phyloP scores from a whole-genome alignment of 2,888 invertebrate genomes.

The Eupithecia inturbata region DNA sequence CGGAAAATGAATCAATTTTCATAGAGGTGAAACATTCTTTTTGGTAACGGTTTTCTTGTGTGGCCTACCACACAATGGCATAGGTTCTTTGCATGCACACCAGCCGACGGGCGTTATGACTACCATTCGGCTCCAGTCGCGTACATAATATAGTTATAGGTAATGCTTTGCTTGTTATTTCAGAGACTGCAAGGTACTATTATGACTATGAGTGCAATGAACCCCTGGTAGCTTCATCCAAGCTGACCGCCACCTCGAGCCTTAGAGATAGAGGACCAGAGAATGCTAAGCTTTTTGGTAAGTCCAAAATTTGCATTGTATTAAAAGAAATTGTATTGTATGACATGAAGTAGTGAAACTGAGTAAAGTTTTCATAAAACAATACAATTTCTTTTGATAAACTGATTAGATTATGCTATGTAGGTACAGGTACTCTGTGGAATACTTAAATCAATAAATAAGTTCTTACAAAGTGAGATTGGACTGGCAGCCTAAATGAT shows the following conservation, averaged over 20 bases:
- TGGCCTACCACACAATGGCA: too few species aligned
- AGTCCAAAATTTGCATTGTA: constrained; percentile 59
- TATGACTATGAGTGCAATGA: constrained; percentile 89
- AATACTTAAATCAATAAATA: not conserved
- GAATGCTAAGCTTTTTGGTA: constrained; percentile 94
- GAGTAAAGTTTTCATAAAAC: not conserved
- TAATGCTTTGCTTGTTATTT: constrained; percentile 1
- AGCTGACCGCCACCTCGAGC: constrained; percentile 91
- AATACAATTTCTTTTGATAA: constrained; percentile 4
- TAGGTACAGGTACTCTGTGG: not conserved
- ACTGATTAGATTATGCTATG: not conserved
- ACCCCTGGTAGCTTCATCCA: constrained; percentile 89
- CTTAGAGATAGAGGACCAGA: constrained; percentile 92
- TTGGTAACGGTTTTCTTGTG: not conserved
- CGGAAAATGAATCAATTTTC: not conserved
- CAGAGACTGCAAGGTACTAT: constrained; percentile 75
- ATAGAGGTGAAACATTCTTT: not conserved
- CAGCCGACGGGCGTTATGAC: not conserved
- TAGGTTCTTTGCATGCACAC: not conserved
- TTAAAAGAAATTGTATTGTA: constrained; percentile 14
- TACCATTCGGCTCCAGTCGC: not conserved
- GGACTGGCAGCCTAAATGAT: not conserved
- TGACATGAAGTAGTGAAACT: not conserved
- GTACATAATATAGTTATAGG: not conserved
- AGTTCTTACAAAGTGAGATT: not conserved